Evolutionary conservation across 53 echinoderm and acorn worm species (phyloP).

Genomic region (Stichopus horrens): DNA sequence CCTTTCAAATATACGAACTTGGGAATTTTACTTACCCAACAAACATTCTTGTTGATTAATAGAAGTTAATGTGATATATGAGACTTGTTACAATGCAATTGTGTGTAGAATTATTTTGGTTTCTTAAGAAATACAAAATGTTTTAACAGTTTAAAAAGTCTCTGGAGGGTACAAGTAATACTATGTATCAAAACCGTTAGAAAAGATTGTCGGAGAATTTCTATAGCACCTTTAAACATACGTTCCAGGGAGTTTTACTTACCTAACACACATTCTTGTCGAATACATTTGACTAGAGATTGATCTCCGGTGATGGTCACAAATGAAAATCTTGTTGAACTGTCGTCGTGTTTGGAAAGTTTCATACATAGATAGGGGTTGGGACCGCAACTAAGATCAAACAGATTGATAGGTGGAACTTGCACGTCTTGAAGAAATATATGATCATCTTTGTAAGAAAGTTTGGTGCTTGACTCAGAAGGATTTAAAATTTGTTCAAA

Average conservation of each 20-base stretch:
- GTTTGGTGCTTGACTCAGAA: neutral
- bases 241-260: neutral
- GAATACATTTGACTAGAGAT: neutral
- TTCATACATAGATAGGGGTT: slow-evolving; percentile 32
- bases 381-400: slow-evolving; percentile 11
- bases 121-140: too few species aligned
- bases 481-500: slow-evolving; percentile 24
- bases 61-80: too few species aligned
- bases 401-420: slow-evolving; percentile 13
- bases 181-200: too few species aligned
- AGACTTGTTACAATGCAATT: too few species aligned
- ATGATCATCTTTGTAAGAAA: slow-evolving; percentile 5
- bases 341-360: slow-evolving; percentile 23
- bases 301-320: slow-evolving; percentile 10
- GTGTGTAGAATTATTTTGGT: too few species aligned
- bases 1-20: too few species aligned
- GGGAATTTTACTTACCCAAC: too few species aligned
- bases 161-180: too few species aligned
- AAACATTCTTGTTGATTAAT: too few species aligned
- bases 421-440: slow-evolving; percentile 7
- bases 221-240: too few species aligned
- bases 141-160: too few species aligned
- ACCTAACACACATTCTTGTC: slow-evolving; percentile 23
- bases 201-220: too few species aligned
- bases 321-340: slow-evolving; percentile 1